phyloP scores from a whole-genome alignment of 2,797 vertebrate genomes.

The Acanthis flammea region DNA sequence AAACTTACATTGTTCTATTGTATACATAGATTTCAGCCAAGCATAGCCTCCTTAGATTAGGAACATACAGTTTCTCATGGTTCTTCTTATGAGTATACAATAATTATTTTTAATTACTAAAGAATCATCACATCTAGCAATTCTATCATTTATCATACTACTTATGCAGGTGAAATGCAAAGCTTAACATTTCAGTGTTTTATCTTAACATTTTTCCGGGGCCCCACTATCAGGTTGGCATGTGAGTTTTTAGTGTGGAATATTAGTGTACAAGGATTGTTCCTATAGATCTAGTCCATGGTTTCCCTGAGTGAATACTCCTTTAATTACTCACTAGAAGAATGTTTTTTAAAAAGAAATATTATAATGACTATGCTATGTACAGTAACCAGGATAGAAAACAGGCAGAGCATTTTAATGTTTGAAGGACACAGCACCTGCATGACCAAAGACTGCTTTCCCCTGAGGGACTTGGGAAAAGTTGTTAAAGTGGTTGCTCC shows the following conservation, averaged over 20 bases:
- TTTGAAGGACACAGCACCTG: neutral
- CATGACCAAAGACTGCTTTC: neutral
- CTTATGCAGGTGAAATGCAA: too few relatives aligned
- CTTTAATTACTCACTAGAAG: neutral
- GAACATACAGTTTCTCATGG: too few relatives aligned
- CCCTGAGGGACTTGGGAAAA: neutral
- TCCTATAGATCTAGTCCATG: neutral
- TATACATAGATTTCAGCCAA: too few relatives aligned
- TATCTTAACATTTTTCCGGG: too few relatives aligned
- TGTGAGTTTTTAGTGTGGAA: neutral
- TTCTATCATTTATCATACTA: too few relatives aligned
- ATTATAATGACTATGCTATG: neutral
- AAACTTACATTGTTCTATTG: too few relatives aligned
- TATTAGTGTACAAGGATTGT: neutral
- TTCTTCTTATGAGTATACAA: too few relatives aligned
- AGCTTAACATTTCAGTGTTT: too few relatives aligned
- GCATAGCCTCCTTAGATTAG: too few relatives aligned
- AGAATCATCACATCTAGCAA: too few relatives aligned
- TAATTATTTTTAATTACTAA: too few relatives aligned
- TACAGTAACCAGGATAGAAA: neutral
- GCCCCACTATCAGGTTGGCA: too few relatives aligned
- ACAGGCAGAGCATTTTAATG: neutral
- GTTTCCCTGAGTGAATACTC: neutral
- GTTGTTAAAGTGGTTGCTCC: neutral
- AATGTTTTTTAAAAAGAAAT: neutral